Evolutionary conservation across 92 coral and sea anemone genomes (phyloP).

Genomic region (Pocillopora meandrina): DNA sequence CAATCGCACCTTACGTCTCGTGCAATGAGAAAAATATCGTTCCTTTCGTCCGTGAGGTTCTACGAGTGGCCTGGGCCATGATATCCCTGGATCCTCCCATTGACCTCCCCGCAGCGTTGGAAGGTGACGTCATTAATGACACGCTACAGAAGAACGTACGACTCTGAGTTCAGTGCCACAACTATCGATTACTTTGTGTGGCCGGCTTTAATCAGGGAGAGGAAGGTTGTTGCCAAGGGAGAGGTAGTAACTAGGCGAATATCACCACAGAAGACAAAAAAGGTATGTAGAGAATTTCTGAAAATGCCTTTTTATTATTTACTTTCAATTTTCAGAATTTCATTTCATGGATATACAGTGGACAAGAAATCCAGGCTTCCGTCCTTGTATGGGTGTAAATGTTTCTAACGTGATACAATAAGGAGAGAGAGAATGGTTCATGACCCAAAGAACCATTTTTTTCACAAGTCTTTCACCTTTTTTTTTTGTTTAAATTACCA

Average conservation of each 20-base stretch:
- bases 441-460: too few relatives aligned
- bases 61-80: conserved; percentile 80
- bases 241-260: conserved; percentile 84
- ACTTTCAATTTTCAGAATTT: neutral
- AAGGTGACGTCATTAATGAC: conserved; percentile 86
- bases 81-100: conserved; percentile 80
- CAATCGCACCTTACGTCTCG: conserved; percentile 51
- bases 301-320: neutral
- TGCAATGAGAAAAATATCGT: conserved; percentile 66
- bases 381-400: too few relatives aligned
- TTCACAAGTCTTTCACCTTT: too few relatives aligned
- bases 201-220: conserved; percentile 84
- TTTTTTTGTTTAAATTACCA: too few relatives aligned
- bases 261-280: conserved; percentile 40
- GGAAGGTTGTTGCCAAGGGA: conserved; percentile 77
- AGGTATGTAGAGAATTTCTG: conserved; percentile 28
- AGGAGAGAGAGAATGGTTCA: too few relatives aligned
- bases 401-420: too few relatives aligned
- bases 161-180: conserved; percentile 87
- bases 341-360: neutral
- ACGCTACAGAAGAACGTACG: conserved; percentile 76
- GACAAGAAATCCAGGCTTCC: neutral
- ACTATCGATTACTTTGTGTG: conserved; percentile 80
- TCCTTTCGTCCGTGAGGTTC: conserved; percentile 68
- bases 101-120: conserved; percentile 78